Evolutionary conservation across 2,113 vertebrate species (phyloP).

Genomic region (Tricholaema leucomelas): DNA sequence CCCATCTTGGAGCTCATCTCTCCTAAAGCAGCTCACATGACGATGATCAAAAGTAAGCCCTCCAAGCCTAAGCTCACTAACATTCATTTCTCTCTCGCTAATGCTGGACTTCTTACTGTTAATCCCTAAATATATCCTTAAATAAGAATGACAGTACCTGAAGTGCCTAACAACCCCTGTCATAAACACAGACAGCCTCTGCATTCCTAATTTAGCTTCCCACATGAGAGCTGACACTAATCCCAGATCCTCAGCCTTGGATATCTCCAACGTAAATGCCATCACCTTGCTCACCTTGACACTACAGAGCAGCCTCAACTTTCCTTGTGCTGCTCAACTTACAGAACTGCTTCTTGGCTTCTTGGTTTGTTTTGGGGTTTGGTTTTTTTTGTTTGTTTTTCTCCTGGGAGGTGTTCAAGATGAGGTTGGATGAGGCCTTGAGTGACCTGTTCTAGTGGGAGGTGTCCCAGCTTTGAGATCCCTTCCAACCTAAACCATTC

Average conservation of each 20-base stretch:
- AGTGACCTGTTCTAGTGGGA: too few relatives aligned
- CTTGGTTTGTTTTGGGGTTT: too few relatives aligned
- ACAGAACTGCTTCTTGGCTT: neutral
- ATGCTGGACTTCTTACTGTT: conserved; percentile 65
- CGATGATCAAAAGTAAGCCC: conserved; percentile 65
- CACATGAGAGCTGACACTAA: conserved; percentile 65
- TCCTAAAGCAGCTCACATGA: conserved; percentile 61
- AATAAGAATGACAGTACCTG: conserved; percentile 67
- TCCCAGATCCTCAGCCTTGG: conserved; percentile 28
- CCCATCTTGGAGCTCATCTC: conserved; percentile 50
- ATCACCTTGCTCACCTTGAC: conserved; percentile 57
- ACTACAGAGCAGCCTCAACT: conserved; percentile 24
- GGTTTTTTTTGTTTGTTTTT: too few relatives aligned
- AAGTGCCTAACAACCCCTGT: conserved; percentile 55
- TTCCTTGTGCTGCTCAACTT: conserved; percentile 36
- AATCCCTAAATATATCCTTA: conserved; percentile 68
- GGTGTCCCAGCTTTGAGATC: too few relatives aligned
- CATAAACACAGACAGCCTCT: conserved; percentile 58
- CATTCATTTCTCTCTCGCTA: conserved; percentile 58
- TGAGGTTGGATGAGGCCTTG: too few relatives aligned
- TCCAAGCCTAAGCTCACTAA: conserved; percentile 63
- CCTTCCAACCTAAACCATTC: too few relatives aligned
- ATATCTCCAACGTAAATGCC: conserved; percentile 42
- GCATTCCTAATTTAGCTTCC: conserved; percentile 60
- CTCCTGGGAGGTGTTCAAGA: too few relatives aligned